Percentiles rank a stretch among this genome's conserved stretches.
Evolutionary conservation across 2,888 invertebrate species (phyloP).

Genomic region (Poecilus cupreus): DNA sequence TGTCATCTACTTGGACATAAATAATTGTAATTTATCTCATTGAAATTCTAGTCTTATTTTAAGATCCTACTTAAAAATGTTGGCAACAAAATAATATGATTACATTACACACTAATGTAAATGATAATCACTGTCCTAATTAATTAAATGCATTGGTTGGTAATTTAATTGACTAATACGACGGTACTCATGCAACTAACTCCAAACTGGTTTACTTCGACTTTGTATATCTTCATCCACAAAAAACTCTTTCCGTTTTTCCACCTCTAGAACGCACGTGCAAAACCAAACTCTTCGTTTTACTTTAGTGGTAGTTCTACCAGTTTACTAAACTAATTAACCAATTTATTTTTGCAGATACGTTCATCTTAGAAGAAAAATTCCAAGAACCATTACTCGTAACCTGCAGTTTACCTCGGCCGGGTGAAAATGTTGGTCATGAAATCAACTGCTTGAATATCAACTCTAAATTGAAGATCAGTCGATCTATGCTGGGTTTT

Average conservation of each 20-base stretch:
- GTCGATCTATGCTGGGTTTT: constrained; percentile 78
- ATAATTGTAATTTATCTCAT: background rate
- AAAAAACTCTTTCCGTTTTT: constrained; percentile 28
- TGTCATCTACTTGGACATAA: too few species aligned
- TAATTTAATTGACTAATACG: constrained; percentile 31
- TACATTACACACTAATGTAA: constrained; percentile 29
- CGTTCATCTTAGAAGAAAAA: constrained; percentile 78
- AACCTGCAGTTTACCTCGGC: constrained; percentile 78
- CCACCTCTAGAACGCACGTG: background rate
- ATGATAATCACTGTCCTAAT: constrained; percentile 26
- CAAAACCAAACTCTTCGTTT: constrained; percentile 2
- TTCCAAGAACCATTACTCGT: constrained; percentile 80
- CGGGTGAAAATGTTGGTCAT: constrained; percentile 73
- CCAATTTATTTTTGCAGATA: constrained; percentile 68
- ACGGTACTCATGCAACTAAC: background rate
- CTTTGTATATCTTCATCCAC: background rate
- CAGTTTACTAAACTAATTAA: constrained; percentile 19
- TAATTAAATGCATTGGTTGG: constrained; percentile 24
- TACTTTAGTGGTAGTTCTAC: background rate
- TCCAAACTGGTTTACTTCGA: constrained; percentile 9
- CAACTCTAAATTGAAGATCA: constrained; percentile 76
- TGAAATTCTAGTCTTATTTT: constrained; percentile 16
- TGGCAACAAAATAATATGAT: constrained; percentile 28
- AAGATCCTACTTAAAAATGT: background rate
- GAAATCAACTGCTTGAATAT: constrained; percentile 75